phyloP scores from a whole-genome alignment of 2,113 vertebrate genomes.

The Oreotrochilus melanogaster region DNA sequence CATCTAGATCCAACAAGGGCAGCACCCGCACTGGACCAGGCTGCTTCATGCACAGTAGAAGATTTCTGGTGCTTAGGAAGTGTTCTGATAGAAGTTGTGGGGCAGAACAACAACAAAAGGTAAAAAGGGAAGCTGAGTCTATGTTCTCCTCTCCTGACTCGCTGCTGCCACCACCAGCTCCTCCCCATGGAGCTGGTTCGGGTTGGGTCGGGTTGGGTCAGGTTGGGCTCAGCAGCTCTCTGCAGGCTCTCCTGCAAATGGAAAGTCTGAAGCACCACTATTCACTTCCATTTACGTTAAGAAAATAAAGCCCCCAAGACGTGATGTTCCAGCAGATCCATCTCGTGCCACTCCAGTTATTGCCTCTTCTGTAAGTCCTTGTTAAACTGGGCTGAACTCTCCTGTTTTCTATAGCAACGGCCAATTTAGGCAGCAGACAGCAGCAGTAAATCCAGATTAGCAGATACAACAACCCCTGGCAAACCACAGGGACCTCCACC shows the following conservation, averaged over 20 bases:
- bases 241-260: neutral
- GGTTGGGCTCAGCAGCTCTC: neutral
- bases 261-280: rapidly evolving
- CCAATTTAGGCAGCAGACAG: neutral
- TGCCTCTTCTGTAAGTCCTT: neutral
- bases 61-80: neutral
- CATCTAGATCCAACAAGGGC: too few species aligned
- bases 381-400: neutral
- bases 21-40: too few species aligned
- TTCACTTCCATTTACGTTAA: neutral
- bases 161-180: neutral
- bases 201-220: neutral
- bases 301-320: neutral
- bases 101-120: too few species aligned
- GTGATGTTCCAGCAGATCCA: neutral
- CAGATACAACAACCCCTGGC: neutral
- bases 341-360: too few species aligned
- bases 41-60: neutral
- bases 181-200: neutral
- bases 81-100: neutral
- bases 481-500: neutral
- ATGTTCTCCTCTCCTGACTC: too few species aligned
- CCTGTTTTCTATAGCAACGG: neutral
- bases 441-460: neutral
- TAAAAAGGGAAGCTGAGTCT: too few species aligned